Base-by-base conservation (phyloP, 2,888 invertebrate species). In the Allophyes oxyacanthae region DNA sequence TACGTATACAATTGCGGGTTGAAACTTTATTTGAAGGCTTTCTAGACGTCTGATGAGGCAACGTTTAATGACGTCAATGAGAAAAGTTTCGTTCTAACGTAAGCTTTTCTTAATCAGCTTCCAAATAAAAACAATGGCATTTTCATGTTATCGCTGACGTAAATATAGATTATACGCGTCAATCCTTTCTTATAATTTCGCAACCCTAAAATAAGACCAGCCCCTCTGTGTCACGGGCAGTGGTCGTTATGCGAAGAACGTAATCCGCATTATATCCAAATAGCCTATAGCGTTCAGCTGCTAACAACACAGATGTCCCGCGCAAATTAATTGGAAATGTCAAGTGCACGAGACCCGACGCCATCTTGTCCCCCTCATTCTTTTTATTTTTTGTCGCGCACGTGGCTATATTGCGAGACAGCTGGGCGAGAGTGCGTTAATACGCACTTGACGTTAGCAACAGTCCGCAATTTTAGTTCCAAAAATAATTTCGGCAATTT, bases 241-340 rank as follows among this genome's bases (percentile, higher is more conserved):
- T 72, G 57, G 54, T 60, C 68, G 78, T 85, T 83, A 85, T 76
- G 64, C 71, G 75, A 68, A 75, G 78, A 81, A 81, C 85, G 85
- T 91, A 90, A 91, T 91, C 90, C 90, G 82, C 86, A 85, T 86
- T 85, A 84, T 76, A 76, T 76, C 84, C 86, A 77, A 85, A 84
- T 82, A 83, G 79, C 86, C 85, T 78, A 83, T 84, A 80, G 76
- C 74, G 81, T 84, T 92, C 92, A 92, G 93, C 93, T 92, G 93
- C 92, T 88, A 85, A 85, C 86, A 78, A 83, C 91, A 92, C 93
- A 93, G 93, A 93, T 92, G 92, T 91, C 87, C 89, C 88, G 88
- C 83, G 90, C 91, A 92, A 93, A 93, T 93, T 93, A 93, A 93
- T 93, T 92, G 93, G 92, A 92, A 93, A 93, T 93, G 93, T 93